These are phyloP conservation scores for Dasyprocta punctata DNA, from an alignment of 2,113 vertebrate genomes.

Conservation along the genomic window DNA sequence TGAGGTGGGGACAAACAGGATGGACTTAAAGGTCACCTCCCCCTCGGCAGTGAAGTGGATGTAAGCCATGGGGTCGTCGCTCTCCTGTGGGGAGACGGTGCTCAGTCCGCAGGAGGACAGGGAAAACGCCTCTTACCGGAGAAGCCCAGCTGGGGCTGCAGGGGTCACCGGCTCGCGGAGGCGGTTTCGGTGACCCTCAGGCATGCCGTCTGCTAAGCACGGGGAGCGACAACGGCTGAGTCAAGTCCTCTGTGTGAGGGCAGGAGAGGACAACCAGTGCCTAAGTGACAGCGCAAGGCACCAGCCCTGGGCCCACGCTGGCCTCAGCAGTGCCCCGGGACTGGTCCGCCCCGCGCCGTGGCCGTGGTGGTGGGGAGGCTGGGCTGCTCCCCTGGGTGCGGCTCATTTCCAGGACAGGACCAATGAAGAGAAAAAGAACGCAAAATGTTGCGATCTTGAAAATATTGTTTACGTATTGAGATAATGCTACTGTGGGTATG, in stretches of 20 bases:
- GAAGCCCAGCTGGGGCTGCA: background rate
- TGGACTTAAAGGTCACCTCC: constrained; percentile 99
- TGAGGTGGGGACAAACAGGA: constrained; percentile 95
- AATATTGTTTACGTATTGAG: background rate
- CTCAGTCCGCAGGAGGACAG: background rate
- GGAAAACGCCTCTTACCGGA: background rate
- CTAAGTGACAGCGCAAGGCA: background rate
- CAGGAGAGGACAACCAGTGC: background rate
- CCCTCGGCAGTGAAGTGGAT: constrained; percentile 99
- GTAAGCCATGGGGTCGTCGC: constrained; percentile 93
- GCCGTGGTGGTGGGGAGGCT: too few species aligned
- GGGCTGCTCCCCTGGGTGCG: too few species aligned
- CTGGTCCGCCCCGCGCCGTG: too few species aligned
- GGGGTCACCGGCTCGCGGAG: background rate
- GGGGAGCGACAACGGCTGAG: background rate
- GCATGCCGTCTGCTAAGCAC: background rate
- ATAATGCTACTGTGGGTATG: background rate
- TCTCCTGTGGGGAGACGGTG: constrained; percentile 88
- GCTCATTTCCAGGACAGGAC: background rate
- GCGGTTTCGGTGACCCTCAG: background rate
- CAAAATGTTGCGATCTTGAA: background rate
- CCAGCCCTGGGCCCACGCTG: background rate
- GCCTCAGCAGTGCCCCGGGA: background rate
- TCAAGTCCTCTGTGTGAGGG: background rate
- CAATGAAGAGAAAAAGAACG: background rate